Evolutionary conservation across 2,797 vertebrate genomes (phyloP), one percentile per base, ranked within the genome.

Genomic region (Netta rufina): DNA sequence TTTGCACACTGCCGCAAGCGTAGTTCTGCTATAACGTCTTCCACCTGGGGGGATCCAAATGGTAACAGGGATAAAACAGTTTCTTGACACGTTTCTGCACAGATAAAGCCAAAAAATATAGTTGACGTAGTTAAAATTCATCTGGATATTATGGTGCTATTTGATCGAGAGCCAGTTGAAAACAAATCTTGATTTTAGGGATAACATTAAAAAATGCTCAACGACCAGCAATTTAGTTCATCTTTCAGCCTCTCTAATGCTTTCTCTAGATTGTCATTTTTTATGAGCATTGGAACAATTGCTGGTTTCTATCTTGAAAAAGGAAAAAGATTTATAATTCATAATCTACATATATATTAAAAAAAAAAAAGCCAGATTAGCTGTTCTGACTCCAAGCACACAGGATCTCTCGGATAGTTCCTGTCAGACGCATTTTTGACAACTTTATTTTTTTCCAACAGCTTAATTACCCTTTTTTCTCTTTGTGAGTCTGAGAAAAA

Each of bases 21-120:
- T 84, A 99, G 98, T 96, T 99, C 99, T 0, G 99, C 99, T 14
- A 99, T 99, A 54, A 99, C 99, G 2, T 99, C 99, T 65, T 99
- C 99, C 91, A 99, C 99, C 99, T 99, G 97, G 6, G 24, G 33
- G 25, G 39, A 89, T 16, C 11, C 73, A 14, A 77, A 77, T n/a
- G 19, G 83, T 18, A 43, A 49, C 36, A 65, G 47, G 36, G 12
- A 64, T 61, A 83, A 81, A 41, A 80, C 30, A n/a, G 20, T 53
- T 86, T 58, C 28, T 65, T 71, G 82, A 38, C 72, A 56, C 24
- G 25, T 41, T 61, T 1, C 1, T 43, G 43, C 38, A 20, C 1
- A 51, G 57, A 24, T 56, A 36, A 56, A 60, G 58, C 62, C 45
- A 43, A 74, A 91, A 91, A 94, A 51, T 61, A 28, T 0, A 0